A percentile compares a stretch with the other conserved stretches of the same genome.
These are phyloP conservation scores for Busseola fusca DNA, from an alignment of 2,888 invertebrate genomes.

Conservation along the genomic window DNA sequence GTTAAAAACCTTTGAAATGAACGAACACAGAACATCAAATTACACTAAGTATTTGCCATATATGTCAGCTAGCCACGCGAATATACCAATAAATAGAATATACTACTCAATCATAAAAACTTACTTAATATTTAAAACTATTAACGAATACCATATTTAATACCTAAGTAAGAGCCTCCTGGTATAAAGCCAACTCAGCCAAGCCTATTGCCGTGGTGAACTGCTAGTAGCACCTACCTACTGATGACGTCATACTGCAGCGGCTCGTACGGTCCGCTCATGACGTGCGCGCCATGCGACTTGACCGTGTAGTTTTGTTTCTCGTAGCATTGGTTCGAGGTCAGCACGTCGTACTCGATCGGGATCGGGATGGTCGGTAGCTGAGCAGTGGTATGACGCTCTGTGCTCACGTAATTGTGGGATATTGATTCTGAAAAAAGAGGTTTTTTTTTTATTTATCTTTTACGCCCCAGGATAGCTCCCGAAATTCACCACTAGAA, in stretches of 20 bases:
- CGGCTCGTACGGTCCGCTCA: constrained; percentile 84
- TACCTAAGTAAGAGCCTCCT: no score
- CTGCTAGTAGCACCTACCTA: constrained; percentile 3
- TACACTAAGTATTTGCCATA: no score
- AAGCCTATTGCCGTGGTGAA: not conserved
- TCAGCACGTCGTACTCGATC: constrained; percentile 83
- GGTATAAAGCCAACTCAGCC: not conserved
- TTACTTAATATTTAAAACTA: no score
- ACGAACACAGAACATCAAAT: no score
- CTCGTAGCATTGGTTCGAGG: constrained; percentile 82
- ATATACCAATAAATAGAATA: no score
- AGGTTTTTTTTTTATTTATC: no score
- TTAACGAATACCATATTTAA: no score
- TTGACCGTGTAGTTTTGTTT: constrained; percentile 81
- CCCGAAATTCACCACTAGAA: no score
- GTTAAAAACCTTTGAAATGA: no score
- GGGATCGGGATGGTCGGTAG: constrained; percentile 84
- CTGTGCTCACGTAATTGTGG: constrained; percentile 84
- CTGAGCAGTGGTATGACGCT: constrained; percentile 79
- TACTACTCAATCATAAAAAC: no score
- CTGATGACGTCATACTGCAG: constrained; percentile 83
- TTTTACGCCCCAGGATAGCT: no score
- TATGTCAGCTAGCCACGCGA: no score
- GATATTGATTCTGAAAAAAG: constrained; percentile 85
- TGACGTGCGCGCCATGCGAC: constrained; percentile 77